These are phyloP conservation scores for Scophthalmus maximus DNA, from an alignment of 2,113 vertebrate species.

Conservation along the genomic window DNA sequence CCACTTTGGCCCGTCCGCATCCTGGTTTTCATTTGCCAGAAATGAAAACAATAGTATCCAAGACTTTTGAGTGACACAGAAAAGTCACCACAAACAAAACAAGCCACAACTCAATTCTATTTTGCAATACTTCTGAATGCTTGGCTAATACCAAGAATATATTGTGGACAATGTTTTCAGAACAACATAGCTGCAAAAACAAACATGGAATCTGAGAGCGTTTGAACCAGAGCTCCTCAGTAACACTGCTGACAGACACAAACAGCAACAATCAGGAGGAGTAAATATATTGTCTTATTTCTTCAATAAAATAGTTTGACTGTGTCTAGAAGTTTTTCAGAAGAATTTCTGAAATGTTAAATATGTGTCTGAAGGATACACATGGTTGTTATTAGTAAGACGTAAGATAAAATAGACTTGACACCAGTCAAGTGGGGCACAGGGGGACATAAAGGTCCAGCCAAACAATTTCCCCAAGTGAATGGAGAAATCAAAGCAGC, in stretches of 20 bases:
- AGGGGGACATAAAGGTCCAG: constrained; percentile 19
- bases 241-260: constrained; percentile 23
- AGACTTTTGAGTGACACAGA: background rate
- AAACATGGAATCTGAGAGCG: constrained; percentile 13
- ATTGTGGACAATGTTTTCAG: constrained; percentile 20
- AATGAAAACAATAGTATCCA: constrained; percentile 5
- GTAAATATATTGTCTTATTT: too few species aligned
- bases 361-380: constrained; percentile 19
- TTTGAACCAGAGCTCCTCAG: constrained; percentile 3
- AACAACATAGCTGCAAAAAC: constrained; percentile 10
- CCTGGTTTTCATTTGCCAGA: constrained; percentile 5
- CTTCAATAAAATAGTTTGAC: constrained; percentile 5
- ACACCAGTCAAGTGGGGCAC: constrained; percentile 6
- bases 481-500: constrained; percentile 36
- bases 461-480: constrained; percentile 28
- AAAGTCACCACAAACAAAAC: constrained; percentile 9
- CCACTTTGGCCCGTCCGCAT: background rate
- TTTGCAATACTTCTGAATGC: background rate
- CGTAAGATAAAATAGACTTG: constrained; percentile 4
- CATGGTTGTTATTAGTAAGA: constrained; percentile 13
- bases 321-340: background rate
- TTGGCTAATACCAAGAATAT: constrained; percentile 5
- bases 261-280: constrained; percentile 5
- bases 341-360: background rate
- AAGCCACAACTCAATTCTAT: constrained; percentile 10